Conservation (phyloP, 1,140 invertebrate genomes). For the Sitophilus oryzae region DNA sequence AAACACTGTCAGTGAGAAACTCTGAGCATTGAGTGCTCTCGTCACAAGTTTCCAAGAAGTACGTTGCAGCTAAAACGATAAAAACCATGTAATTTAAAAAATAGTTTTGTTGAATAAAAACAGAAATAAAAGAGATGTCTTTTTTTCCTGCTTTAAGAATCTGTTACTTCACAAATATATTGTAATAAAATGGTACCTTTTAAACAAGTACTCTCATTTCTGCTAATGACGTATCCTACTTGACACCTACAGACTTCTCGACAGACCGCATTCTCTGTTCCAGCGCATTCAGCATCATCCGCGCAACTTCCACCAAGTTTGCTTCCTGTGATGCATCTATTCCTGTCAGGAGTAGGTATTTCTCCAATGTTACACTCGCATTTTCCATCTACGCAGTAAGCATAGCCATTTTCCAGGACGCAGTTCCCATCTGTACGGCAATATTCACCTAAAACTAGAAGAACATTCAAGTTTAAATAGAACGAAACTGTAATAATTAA, state of each 20-base stretch:
- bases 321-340: conserved; percentile 16
- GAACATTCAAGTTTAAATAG: too few species aligned
- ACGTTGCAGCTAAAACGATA: conserved; percentile 25
- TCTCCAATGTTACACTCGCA: conserved; percentile 24
- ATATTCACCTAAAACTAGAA: conserved; percentile 24
- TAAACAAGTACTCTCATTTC: conserved; percentile 23
- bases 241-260: conserved; percentile 24
- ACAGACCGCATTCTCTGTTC: conserved; percentile 20
- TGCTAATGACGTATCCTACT: conserved; percentile 20
- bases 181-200: too few species aligned
- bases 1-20: conserved; percentile 23
- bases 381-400: conserved; percentile 21
- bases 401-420: conserved; percentile 20
- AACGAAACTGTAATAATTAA: too few species aligned
- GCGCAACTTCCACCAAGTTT: conserved; percentile 24
- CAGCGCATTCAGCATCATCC: conserved; percentile 21
- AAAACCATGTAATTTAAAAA: conserved; percentile 1
- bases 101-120: background rate
- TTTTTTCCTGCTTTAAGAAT: too few species aligned
- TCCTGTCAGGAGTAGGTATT: conserved; percentile 18
- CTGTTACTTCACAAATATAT: too few species aligned
- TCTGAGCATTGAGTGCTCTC: conserved; percentile 29
- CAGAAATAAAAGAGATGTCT: too few species aligned
- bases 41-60: conserved; percentile 26
- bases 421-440: conserved; percentile 25